These are phyloP conservation scores for Hepsetus odoe DNA, from an alignment of 2,113 vertebrate species.

Conservation along the genomic window DNA sequence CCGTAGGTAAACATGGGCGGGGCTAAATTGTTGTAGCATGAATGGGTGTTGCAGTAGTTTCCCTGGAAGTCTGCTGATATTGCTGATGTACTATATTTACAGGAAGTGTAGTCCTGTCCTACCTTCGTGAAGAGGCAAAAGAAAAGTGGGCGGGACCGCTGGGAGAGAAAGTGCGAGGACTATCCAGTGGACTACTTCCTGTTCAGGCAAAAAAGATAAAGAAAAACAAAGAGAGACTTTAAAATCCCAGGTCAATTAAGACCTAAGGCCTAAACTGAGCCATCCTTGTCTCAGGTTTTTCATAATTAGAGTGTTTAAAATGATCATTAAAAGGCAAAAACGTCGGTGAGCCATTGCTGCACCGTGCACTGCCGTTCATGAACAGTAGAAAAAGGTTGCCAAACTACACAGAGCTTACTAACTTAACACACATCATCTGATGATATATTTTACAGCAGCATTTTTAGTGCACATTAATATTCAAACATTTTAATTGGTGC, in stretches of 20 bases:
- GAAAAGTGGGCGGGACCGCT: conserved; percentile 91
- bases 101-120: conserved; percentile 27
- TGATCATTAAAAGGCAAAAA: too few species aligned
- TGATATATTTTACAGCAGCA: too few species aligned
- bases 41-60: too few species aligned
- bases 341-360: neutral
- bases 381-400: neutral
- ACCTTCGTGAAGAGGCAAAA: conserved; percentile 94
- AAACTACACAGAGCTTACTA: too few species aligned
- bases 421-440: too few species aligned
- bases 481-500: neutral
- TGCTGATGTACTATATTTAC: neutral
- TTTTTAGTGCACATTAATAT: neutral
- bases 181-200: conserved; percentile 93
- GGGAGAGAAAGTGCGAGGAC: conserved; percentile 92
- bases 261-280: too few species aligned
- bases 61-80: too few species aligned
- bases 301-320: too few species aligned
- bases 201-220: conserved; percentile 38
- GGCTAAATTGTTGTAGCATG: too few species aligned
- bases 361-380: neutral
- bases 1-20: too few species aligned
- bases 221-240: neutral
- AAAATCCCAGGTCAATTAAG: too few species aligned
- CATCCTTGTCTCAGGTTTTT: too few species aligned